Conservation (phyloP, 2,888 invertebrate genomes). For the Temnothorax unifasciatus region DNA sequence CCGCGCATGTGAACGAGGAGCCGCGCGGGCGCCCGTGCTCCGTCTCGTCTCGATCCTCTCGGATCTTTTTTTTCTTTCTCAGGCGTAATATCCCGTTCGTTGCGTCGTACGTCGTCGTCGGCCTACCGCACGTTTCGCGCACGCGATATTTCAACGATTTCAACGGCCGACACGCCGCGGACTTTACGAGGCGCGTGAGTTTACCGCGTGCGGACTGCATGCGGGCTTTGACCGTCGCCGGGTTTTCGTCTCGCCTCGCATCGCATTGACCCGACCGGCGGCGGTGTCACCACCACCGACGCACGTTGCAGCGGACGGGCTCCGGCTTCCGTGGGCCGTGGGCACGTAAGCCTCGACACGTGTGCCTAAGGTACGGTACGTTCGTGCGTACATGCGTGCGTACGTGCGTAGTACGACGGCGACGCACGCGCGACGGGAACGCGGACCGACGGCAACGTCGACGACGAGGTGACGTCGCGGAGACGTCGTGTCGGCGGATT, state of each 20-base stretch:
- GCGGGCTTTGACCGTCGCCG: neutral
- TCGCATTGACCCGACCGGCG: constrained; percentile 45
- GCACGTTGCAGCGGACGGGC: neutral
- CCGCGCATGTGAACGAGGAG: constrained; percentile 73
- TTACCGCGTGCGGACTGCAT: neutral
- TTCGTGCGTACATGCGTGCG: neutral
- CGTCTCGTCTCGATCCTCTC: constrained; percentile 40
- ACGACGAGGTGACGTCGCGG: neutral
- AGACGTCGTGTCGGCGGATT: neutral
- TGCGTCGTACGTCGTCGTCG: neutral
- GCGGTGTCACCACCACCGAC: constrained; percentile 21
- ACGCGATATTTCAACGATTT: too few relatives aligned
- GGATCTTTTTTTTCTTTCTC: neutral
- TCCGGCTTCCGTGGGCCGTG: neutral
- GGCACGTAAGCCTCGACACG: constrained; percentile 15
- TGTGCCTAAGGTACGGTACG: neutral
- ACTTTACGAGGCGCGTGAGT: neutral
- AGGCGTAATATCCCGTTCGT: neutral
- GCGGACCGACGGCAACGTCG: constrained; percentile 23
- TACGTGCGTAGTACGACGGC: constrained; percentile 6
- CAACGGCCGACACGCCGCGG: neutral
- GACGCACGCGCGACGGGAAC: constrained; percentile 41
- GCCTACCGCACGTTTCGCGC: too few relatives aligned
- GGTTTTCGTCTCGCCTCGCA: constrained; percentile 45
- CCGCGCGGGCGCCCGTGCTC: constrained; percentile 67